Percentiles rank a stretch among this genome's conserved stretches.
phyloP scores from a whole-genome alignment of 2,113 vertebrate genomes.

The Cnemophilus loriae region DNA sequence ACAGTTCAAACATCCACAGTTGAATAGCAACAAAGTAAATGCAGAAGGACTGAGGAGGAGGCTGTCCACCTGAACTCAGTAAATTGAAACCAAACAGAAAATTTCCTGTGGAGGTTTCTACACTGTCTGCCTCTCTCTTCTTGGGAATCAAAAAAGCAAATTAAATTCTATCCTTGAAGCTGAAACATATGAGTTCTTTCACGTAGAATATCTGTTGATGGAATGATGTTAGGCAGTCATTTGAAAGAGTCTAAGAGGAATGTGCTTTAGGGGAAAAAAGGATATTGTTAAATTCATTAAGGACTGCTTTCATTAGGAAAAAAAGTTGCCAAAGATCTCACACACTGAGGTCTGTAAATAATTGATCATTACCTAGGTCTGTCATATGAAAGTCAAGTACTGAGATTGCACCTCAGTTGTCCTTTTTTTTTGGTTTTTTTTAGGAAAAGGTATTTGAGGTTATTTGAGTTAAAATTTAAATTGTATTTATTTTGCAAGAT shows the following conservation, averaged over 20 bases:
- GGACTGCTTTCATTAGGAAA: background rate
- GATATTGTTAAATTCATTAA: background rate
- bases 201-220: background rate
- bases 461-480: background rate
- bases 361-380: background rate
- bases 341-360: background rate
- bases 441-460: background rate
- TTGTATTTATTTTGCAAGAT: background rate
- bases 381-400: background rate
- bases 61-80: background rate
- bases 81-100: conserved; percentile 33
- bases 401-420: background rate
- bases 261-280: background rate
- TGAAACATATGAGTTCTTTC: background rate
- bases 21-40: background rate
- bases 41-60: background rate
- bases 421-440: no score
- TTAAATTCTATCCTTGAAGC: background rate
- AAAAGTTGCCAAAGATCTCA: background rate
- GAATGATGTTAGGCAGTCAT: background rate
- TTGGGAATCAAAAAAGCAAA: background rate
- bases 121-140: background rate
- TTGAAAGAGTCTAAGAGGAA: background rate
- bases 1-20: background rate
- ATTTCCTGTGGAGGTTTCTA: background rate